Evolutionary conservation across 53 echinoderm and acorn worm species (phyloP).

Genomic region (Hippasteria phrygiana): DNA sequence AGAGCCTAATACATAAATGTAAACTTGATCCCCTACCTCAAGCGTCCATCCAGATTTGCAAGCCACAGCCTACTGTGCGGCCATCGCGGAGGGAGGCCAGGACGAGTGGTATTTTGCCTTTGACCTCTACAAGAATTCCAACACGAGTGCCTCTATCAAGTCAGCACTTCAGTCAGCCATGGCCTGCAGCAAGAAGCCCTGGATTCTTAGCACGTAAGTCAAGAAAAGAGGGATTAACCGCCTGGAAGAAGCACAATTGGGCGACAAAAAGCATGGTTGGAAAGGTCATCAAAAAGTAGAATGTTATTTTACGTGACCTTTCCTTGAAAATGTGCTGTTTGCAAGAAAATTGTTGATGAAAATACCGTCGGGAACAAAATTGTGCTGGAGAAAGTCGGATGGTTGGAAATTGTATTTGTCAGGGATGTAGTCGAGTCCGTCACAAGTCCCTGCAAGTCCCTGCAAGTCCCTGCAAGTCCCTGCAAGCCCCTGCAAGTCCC

Average conservation of each 20-base stretch:
- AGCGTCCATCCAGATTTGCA: slow-evolving; percentile 69
- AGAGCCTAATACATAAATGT: background rate
- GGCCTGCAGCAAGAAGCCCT: slow-evolving; percentile 67
- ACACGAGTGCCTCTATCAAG: slow-evolving; percentile 53
- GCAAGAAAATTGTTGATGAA: too few species aligned
- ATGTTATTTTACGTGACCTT: too few species aligned
- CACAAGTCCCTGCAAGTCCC: too few species aligned
- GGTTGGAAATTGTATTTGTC: too few species aligned
- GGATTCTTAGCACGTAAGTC: slow-evolving; percentile 63
- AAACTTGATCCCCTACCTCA: background rate
- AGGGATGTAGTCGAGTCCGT: too few species aligned
- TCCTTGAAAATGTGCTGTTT: too few species aligned
- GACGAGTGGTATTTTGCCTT: slow-evolving; percentile 80
- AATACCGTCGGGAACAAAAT: too few species aligned
- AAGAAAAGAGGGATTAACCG: too few species aligned
- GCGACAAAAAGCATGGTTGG: background rate
- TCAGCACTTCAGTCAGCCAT: slow-evolving; percentile 54
- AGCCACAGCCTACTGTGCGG: slow-evolving; percentile 70
- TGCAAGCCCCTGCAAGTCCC: too few species aligned
- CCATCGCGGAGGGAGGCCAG: slow-evolving; percentile 72
- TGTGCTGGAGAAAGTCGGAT: too few species aligned
- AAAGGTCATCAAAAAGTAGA: background rate
- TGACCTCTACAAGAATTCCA: slow-evolving; percentile 51
- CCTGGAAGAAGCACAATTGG: background rate
- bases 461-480: too few species aligned